Base-by-base conservation (phyloP, 2,888 invertebrate genomes). In the Barypeithes pellucidus region DNA sequence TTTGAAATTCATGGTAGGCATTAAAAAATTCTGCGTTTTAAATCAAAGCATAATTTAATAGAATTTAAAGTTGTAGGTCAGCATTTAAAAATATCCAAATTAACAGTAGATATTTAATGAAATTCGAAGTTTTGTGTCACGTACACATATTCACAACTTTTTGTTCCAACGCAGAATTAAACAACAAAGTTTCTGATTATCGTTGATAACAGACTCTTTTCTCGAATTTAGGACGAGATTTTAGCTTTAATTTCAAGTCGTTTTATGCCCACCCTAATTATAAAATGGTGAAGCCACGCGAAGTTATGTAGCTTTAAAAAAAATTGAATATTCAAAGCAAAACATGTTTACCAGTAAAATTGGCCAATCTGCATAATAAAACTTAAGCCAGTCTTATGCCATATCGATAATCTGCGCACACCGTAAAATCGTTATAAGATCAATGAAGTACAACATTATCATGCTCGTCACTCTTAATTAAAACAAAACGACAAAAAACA, bases 321-420 rank as follows among this genome's bases (percentile, higher is more conserved):
- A 20, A 29, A 57, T 33, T 9, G 33, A 11, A 57, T 33, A 33
- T 33, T 57, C 33, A 57, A 16, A 18, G 12, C 33, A 57, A 57
- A 43, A 57, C 54, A 57, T 33, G 54, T 57, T 57, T 57, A 57
- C 18, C 18, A 33, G 54, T 33, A 16, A 57, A 57, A 33, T 11
- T 16, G 18, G 11, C 54, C 3, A 16, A 57, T 57, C 33, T 57
- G 18, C 54, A 33, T 57, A 57, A 33, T 16, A 57, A 57, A 57
- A 24, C 33, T 57, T 57, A 57, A 33, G 54, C 16, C 54, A 57
- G 33, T 57, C 29, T 57, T 57, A 57, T 57, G 54, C 54, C 29
- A 33, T 57, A 57, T 33, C 11, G 29, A 18, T 57, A 29, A 33
- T 54, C 16, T 50, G 3, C 16, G 16, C 33, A 14, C 47, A 18